Evolutionary conservation across 1,140 invertebrate genomes (phyloP), one percentile per base, ranked within the genome.

Genomic region (Dolichoris vasculosae): DNA sequence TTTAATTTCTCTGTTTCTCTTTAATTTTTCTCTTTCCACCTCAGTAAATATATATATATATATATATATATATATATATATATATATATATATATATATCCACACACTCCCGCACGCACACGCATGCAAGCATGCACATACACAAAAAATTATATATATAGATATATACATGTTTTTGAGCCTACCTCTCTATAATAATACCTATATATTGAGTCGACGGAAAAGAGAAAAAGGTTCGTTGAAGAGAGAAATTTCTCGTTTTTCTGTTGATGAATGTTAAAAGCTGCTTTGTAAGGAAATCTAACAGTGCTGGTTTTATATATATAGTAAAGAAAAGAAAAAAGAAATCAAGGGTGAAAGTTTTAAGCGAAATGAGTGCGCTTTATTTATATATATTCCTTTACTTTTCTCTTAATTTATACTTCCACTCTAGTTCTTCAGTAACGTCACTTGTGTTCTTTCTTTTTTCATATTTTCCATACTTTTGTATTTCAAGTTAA

Each of bases 231-330:
- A 87, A 77, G n/a, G 8, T 81, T 85, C 75, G 75, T 69, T 71
- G 76, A 88, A 88, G 84, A 89, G 84, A 88, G 89, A 87, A 90
- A 89, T 88, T 88, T 85, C 86, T 86, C 87, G 85, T 84, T 48
- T 86, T 83, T 85, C 75, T 87, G 78, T 86, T 64, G 85, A 75
- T 82, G 43, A 81, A 82, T 79, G 84, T 73, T 15, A 73, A 79
- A 51, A 86, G 38, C 32, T 73, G 77, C 79, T 64, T n/a, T 11
- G 46, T 73, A 64, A 69, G 35, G 40, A 69, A 55, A 55, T 71
- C n/a, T n/a, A 69, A 78, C 76, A 35, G 71, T 38, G 76, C 87
- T 77, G 26, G 69, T 35, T 73, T 59, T 4, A 59, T 4, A 59
- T 1, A 23, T 3, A 13, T 1, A 59, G 55, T 23, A 55, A 2